These are phyloP conservation scores for Drosophila crucigera DNA, from an alignment of 2,888 invertebrate genomes.

Conservation along the genomic window DNA sequence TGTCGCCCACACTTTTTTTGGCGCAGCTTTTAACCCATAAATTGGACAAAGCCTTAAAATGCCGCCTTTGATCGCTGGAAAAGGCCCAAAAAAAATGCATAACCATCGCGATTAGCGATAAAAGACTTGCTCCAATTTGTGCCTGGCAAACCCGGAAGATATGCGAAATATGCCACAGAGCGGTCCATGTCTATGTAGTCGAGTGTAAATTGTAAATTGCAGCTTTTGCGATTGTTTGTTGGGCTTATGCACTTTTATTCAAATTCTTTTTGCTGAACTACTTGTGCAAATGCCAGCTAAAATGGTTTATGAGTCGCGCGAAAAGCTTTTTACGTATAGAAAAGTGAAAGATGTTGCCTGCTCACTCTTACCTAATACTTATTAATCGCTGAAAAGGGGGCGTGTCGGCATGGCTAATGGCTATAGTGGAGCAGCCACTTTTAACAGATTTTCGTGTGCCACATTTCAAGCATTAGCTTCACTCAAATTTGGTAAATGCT, in stretches of 20 bases:
- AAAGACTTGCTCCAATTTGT: slow-evolving; percentile 54
- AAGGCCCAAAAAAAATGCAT: slow-evolving; percentile 17
- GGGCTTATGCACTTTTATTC: slow-evolving; percentile 27
- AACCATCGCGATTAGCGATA: slow-evolving; percentile 34
- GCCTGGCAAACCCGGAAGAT: slow-evolving; percentile 66
- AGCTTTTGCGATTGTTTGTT: slow-evolving; percentile 31
- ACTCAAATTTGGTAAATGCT: slow-evolving; percentile 68
- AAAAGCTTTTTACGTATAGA: slow-evolving; percentile 26
- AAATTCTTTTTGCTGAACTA: slow-evolving; percentile 49
- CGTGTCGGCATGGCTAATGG: slow-evolving; percentile 52
- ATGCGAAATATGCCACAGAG: slow-evolving; percentile 42
- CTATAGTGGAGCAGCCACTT: slow-evolving; percentile 18
- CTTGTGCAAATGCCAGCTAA: slow-evolving; percentile 41
- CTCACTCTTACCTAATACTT: slow-evolving; percentile 65
- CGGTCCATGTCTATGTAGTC: slow-evolving; percentile 12
- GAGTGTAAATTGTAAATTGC: slow-evolving; percentile 50
- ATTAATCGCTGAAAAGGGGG: slow-evolving; percentile 33
- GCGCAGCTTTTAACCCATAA: slow-evolving; percentile 27
- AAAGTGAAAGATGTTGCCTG: slow-evolving; percentile 68
- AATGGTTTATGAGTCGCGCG: slow-evolving; percentile 29
- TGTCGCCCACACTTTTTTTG: slow-evolving; percentile 28
- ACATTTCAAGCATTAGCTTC: slow-evolving; percentile 41
- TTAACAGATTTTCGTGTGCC: slow-evolving; percentile 11
- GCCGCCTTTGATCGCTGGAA: slow-evolving; percentile 39
- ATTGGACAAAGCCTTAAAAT: slow-evolving; percentile 32